Evolutionary conservation across 2,797 vertebrate genomes (phyloP).

Genomic region (Spea hammondii): DNA sequence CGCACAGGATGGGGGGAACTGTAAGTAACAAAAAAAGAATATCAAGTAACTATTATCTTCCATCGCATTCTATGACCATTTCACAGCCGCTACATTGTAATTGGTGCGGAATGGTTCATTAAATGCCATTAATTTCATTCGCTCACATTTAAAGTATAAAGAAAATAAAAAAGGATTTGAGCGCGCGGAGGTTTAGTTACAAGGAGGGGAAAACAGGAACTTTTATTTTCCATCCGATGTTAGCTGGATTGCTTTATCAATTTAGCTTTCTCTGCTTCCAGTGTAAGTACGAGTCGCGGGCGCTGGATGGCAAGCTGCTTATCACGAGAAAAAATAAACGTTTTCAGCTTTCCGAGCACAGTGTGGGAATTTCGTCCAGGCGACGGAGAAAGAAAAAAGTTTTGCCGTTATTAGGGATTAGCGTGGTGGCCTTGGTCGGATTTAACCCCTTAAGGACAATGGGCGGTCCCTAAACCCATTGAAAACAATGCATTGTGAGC

Average conservation of each 20-base stretch:
- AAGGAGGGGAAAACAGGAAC: conserved; percentile 11
- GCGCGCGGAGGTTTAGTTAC: conserved; percentile 20
- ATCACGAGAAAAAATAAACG: conserved; percentile 17
- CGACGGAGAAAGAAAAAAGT: conserved; percentile 6
- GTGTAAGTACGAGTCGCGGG: neutral
- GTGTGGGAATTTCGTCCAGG: conserved; percentile 23
- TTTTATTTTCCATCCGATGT: conserved; percentile 35
- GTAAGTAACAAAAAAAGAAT: neutral
- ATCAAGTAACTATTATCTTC: neutral
- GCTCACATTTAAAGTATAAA: conserved; percentile 1
- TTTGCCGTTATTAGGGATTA: conserved; percentile 41
- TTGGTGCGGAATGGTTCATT: conserved; percentile 10
- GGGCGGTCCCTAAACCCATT: too few relatives aligned
- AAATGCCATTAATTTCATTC: conserved; percentile 32
- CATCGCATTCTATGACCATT: neutral
- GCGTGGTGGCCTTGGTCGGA: conserved; percentile 16
- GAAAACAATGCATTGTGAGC: too few relatives aligned
- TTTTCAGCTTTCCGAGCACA: conserved; percentile 14
- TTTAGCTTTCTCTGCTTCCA: neutral
- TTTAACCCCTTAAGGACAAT: neutral
- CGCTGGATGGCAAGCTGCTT: conserved; percentile 29
- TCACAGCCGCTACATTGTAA: neutral
- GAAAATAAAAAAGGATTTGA: neutral
- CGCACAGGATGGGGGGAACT: neutral
- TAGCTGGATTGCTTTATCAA: conserved; percentile 22